phyloP scores from a whole-genome alignment of 2,797 vertebrate species.

The Dromococcyx pavoninus region DNA sequence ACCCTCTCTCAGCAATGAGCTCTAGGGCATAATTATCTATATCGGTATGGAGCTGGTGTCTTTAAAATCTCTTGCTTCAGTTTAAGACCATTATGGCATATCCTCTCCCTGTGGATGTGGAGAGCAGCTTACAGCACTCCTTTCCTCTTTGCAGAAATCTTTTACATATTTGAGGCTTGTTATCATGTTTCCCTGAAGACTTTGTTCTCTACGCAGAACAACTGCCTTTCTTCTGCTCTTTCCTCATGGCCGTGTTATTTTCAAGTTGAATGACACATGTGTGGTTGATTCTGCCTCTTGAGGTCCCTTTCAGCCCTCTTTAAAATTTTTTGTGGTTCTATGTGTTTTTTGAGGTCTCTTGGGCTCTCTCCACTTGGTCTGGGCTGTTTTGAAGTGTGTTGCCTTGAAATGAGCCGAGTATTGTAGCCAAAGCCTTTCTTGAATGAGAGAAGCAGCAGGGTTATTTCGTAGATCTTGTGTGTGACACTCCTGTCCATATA shows the following conservation, averaged over 20 bases:
- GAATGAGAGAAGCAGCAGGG: not conserved
- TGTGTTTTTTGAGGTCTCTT: slow-evolving; percentile 10
- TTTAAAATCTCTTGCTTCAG: not conserved
- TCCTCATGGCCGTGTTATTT: slow-evolving; percentile 36
- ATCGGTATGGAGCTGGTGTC: not conserved
- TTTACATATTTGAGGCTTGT: slow-evolving; percentile 51
- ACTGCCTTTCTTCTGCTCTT: slow-evolving; percentile 22
- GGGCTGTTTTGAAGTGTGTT: not conserved
- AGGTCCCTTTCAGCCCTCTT: slow-evolving; percentile 16
- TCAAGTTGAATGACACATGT: slow-evolving; percentile 39
- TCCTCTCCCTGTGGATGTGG: not conserved
- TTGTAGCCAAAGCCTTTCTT: not conserved
- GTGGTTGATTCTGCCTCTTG: not conserved
- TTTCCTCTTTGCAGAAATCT: slow-evolving; percentile 37
- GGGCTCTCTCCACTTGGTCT: not conserved
- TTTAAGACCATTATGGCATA: not conserved
- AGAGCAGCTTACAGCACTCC: not conserved
- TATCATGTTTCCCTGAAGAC: slow-evolving; percentile 49
- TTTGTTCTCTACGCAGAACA: not conserved
- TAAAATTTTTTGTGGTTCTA: not conserved
- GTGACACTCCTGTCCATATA: not conserved
- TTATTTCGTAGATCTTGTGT: not conserved
- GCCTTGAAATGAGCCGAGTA: not conserved
- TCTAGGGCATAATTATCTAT: not conserved
- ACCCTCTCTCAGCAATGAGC: not conserved